A percentile compares a stretch with the other conserved stretches of the same genome.
Conservation (phyloP, 30 jellyfish, hydroid and myxozoan species). For the Rhopilema esculentum region DNA sequence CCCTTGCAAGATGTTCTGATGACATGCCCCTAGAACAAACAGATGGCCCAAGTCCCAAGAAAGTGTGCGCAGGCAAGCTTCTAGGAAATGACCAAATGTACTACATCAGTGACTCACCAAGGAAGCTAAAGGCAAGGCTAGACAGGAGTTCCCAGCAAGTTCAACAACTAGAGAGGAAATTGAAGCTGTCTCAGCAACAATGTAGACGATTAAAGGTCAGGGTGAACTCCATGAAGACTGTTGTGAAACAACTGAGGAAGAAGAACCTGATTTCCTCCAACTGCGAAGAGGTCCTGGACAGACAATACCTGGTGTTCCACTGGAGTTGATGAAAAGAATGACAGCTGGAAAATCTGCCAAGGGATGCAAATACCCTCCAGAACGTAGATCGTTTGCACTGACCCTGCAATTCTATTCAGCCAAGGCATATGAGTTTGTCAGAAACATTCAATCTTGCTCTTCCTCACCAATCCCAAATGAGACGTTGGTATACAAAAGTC, state of each 20-base stretch:
- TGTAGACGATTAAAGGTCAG: conserved; percentile 4
- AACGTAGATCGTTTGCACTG: conserved; percentile 54
- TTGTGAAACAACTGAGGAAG: conserved; percentile 11
- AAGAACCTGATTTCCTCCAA: conserved; percentile 31
- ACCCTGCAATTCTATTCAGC: conserved; percentile 68
- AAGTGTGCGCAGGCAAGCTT: background rate
- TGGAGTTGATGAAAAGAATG: conserved; percentile 42
- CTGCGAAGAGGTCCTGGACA: conserved; percentile 57
- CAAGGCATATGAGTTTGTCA: conserved; percentile 62
- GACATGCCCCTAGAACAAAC: background rate
- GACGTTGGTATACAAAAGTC: conserved; percentile 46
- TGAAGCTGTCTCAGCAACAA: conserved; percentile 7
- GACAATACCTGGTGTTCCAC: conserved; percentile 40
- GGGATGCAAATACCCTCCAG: conserved; percentile 47
- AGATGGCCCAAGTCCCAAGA: background rate
- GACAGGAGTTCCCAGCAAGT: background rate
- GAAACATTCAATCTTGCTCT: conserved; percentile 54
- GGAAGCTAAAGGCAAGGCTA: background rate
- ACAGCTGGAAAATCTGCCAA: conserved; percentile 37
- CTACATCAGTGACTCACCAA: background rate
- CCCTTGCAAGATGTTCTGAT: background rate
- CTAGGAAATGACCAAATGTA: background rate
- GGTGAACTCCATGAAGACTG: conserved; percentile 14
- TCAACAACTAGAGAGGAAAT: background rate
- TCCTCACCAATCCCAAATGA: conserved; percentile 51